A percentile compares a stretch with the other conserved stretches of the same genome.
Evolutionary conservation across 2,797 vertebrate species (phyloP).

Genomic region (Masticophis lateralis): DNA sequence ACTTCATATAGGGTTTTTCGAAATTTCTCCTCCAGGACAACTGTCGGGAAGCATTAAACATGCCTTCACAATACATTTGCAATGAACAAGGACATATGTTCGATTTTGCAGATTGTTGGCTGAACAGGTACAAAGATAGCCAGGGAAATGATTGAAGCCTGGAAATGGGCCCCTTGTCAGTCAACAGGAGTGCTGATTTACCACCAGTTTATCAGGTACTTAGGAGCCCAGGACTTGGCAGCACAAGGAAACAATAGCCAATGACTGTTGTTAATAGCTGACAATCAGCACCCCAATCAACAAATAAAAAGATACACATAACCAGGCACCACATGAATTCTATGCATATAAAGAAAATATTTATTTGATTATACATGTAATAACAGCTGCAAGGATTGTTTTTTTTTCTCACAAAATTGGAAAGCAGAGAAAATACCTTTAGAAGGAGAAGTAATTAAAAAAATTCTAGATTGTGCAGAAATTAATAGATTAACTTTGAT

Average conservation of each 20-base stretch:
- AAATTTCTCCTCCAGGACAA: background rate
- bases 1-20: background rate
- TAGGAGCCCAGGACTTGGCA: background rate
- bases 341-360: background rate
- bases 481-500: too few relatives aligned
- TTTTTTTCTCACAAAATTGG: too few relatives aligned
- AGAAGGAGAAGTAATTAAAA: too few relatives aligned
- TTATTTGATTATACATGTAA: too few relatives aligned
- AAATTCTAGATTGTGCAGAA: too few relatives aligned
- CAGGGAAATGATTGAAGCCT: too few relatives aligned
- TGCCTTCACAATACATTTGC: background rate
- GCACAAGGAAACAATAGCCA: background rate
- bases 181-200: background rate
- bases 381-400: too few relatives aligned
- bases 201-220: background rate
- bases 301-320: background rate
- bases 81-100: too few relatives aligned
- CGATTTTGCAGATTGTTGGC: too few relatives aligned
- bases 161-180: too few relatives aligned
- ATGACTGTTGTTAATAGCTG: background rate
- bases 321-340: background rate
- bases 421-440: too few relatives aligned
- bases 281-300: background rate
- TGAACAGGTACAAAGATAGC: too few relatives aligned
- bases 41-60: background rate